Conservation (phyloP, 2,113 vertebrate genomes). For the Phaethon lepturus region DNA sequence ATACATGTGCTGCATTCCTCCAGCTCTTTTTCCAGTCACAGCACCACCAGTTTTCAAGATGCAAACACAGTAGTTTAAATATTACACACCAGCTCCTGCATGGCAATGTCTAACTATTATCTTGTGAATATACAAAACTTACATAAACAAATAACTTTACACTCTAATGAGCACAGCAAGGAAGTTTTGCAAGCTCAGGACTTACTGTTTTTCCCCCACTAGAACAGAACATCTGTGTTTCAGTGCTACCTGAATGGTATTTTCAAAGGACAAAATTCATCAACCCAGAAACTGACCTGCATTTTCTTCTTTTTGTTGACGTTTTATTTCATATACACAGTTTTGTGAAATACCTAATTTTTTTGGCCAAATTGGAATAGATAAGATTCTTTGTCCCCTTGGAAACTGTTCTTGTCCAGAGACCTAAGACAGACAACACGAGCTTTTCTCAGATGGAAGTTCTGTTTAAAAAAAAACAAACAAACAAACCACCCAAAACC, state of each 20-base stretch:
- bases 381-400: slow-evolving; percentile 85
- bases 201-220: not conserved
- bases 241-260: not conserved
- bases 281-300: slow-evolving; percentile 73
- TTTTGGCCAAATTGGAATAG: slow-evolving; percentile 90
- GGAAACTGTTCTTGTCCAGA: slow-evolving; percentile 90
- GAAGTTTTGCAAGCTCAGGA: not conserved
- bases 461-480: not conserved
- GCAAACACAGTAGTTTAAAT: not conserved
- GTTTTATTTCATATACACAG: slow-evolving; percentile 86
- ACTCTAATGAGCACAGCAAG: not conserved
- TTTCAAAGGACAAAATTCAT: not conserved
- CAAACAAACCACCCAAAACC: no score
- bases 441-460: not conserved
- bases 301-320: slow-evolving; percentile 62
- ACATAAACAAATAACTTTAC: not conserved
- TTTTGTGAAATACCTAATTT: slow-evolving; percentile 87
- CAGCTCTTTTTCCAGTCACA: not conserved
- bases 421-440: slow-evolving; percentile 77
- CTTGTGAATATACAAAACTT: not conserved
- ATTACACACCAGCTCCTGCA: not conserved
- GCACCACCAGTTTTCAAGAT: not conserved
- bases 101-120: not conserved
- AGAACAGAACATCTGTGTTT: not conserved
- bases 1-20: not conserved